Percentiles rank a stretch among this genome's conserved stretches.
These are phyloP conservation scores for Marmota flaviventris DNA, from an alignment of 2,113 vertebrate genomes.

Conservation along the genomic window DNA sequence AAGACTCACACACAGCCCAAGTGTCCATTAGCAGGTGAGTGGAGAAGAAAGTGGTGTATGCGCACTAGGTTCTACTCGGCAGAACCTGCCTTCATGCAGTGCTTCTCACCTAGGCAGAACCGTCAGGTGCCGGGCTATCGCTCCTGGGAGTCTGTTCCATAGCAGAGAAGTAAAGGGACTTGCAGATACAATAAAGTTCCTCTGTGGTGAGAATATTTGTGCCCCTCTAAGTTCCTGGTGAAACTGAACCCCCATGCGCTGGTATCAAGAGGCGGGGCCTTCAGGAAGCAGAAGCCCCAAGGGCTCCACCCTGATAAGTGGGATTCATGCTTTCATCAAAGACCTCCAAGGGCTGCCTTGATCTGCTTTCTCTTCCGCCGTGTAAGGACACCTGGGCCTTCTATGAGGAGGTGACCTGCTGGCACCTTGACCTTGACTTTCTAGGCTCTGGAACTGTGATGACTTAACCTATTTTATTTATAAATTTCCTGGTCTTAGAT, in stretches of 20 bases:
- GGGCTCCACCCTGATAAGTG: background rate
- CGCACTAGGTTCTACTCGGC: background rate
- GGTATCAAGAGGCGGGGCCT: background rate
- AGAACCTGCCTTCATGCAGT: rapidly evolving
- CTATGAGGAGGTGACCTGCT: background rate
- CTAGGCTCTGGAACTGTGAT: background rate
- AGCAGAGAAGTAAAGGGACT: background rate
- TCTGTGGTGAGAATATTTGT: too few species aligned
- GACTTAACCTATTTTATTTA: background rate
- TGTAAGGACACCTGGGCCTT: background rate
- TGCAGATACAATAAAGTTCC: background rate
- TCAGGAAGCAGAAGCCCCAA: background rate
- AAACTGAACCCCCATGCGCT: background rate
- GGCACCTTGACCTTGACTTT: too few species aligned
- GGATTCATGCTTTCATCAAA: background rate
- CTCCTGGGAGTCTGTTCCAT: rapidly evolving
- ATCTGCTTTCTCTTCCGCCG: too few species aligned
- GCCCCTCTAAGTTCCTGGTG: rapidly evolving
- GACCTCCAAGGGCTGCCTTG: background rate
- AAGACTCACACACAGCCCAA: background rate
- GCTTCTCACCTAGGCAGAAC: too few species aligned
- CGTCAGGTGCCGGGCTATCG: rapidly evolving
- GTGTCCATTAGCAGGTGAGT: background rate
- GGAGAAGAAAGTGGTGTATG: too few species aligned
- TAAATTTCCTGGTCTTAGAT: too few species aligned